phyloP scores from a whole-genome alignment of 2,113 vertebrate genomes.

The Phyllostomus hastatus region DNA sequence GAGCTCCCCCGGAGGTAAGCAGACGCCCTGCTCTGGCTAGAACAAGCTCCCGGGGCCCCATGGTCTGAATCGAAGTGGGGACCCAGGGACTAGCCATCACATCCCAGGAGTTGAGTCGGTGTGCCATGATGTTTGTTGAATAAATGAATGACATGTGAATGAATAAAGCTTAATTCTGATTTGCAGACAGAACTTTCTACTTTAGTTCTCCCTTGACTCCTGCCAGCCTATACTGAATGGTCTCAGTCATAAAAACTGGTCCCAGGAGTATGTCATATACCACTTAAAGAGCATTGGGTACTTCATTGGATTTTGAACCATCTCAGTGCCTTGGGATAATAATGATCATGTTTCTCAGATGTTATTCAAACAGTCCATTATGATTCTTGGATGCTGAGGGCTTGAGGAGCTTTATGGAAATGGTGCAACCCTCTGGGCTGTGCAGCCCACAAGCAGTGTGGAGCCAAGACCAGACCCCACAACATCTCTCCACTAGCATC shows the following conservation, averaged over 20 bases:
- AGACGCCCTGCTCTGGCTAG: background rate
- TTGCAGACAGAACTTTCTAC: background rate
- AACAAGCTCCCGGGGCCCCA: background rate
- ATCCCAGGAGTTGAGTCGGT: background rate
- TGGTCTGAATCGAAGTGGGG: background rate
- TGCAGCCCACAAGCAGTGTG: background rate
- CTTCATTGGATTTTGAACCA: background rate
- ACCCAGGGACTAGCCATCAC: background rate
- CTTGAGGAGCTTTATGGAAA: background rate
- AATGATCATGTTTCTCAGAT: background rate
- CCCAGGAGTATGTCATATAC: background rate
- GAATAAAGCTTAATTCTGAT: background rate
- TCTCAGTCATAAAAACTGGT: background rate
- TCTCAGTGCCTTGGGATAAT: background rate
- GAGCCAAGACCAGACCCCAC: background rate
- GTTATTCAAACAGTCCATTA: background rate
- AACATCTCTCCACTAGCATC: background rate
- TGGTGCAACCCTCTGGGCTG: background rate
- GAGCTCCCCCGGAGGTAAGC: slow-evolving; percentile 70
- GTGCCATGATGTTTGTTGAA: background rate
- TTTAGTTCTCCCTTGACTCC: background rate
- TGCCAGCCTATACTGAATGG: background rate
- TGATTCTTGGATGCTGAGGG: background rate
- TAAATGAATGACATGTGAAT: background rate
- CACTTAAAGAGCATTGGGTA: background rate